A percentile compares a stretch with the other conserved stretches of the same genome.
Conservation (phyloP, 2,113 vertebrate genomes). For the Girardinichthys multiradiatus region DNA sequence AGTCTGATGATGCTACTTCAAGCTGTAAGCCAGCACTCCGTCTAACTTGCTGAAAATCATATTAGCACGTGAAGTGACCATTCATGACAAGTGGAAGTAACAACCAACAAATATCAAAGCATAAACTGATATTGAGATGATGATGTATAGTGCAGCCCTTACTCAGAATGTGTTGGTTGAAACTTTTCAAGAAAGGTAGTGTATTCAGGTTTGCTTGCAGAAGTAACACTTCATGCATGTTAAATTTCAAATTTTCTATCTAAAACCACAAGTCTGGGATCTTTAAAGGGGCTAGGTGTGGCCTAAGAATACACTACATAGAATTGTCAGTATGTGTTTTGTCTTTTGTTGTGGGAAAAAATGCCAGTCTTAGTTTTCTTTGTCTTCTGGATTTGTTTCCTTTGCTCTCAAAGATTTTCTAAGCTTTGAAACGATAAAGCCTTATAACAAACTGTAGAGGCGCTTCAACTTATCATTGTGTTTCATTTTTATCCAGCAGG, state of each 20-base stretch:
- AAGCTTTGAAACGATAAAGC: not conserved
- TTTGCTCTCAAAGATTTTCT: not conserved
- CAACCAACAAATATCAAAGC: not conserved
- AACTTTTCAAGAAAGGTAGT: too few relatives aligned
- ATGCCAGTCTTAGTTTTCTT: not conserved
- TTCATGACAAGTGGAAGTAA: too few relatives aligned
- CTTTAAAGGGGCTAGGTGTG: not conserved
- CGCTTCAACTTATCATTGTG: not conserved
- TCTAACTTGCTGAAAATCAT: too few relatives aligned
- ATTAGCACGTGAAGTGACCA: too few relatives aligned
- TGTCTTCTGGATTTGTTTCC: not conserved
- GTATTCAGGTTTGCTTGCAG: not conserved
- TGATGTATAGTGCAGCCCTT: not conserved
- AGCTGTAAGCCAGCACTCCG: too few relatives aligned
- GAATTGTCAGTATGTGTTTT: not conserved
- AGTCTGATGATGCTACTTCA: not conserved
- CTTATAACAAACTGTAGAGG: not conserved
- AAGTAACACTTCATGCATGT: not conserved
- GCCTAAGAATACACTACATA: not conserved
- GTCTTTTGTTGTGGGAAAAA: not conserved
- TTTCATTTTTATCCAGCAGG: constrained; percentile 20
- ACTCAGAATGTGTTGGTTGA: not conserved
- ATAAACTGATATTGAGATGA: not conserved
- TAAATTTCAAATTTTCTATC: not conserved
- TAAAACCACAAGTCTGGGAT: not conserved